These are phyloP conservation scores for Rotaria socialis DNA, from an alignment of 2,888 invertebrate genomes.

Conservation along the genomic window DNA sequence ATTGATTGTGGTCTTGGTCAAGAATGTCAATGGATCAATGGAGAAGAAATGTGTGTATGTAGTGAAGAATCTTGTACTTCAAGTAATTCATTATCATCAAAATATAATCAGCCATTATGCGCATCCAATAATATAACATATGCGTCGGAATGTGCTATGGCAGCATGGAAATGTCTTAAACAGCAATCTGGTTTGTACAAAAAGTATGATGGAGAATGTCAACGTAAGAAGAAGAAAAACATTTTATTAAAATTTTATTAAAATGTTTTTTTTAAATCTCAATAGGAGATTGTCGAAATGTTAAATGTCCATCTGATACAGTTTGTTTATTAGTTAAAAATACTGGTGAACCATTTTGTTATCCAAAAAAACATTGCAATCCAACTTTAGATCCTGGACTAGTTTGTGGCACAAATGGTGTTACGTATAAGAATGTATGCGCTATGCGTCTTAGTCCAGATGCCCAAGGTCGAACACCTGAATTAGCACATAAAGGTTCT, in stretches of 20 bases:
- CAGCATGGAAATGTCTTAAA: background rate
- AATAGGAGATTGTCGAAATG: slow-evolving; percentile 19
- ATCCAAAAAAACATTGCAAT: slow-evolving; percentile 29
- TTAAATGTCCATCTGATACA: background rate
- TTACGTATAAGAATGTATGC: background rate
- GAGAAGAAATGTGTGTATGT: slow-evolving; percentile 7
- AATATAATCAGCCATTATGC: background rate
- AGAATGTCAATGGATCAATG: background rate
- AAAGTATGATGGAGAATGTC: slow-evolving; percentile 28
- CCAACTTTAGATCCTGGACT: background rate
- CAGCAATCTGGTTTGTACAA: background rate
- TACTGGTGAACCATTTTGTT: slow-evolving; percentile 37
- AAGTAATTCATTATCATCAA: background rate
- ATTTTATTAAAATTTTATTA: background rate
- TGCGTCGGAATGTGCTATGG: background rate
- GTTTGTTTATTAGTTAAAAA: slow-evolving; percentile 10
- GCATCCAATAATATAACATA: slow-evolving; percentile 31
- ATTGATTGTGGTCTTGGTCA: slow-evolving; percentile 1
- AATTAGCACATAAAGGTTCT: slow-evolving; percentile 10
- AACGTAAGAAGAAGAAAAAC: background rate
- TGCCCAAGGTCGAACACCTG: background rate
- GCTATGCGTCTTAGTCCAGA: slow-evolving; percentile 17
- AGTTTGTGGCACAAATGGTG: slow-evolving; percentile 30
- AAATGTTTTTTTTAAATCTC: background rate
- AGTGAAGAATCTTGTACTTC: background rate